Evolutionary conservation across 2,797 vertebrate genomes (phyloP).

Genomic region (Oryzias dopingdopingensis): DNA sequence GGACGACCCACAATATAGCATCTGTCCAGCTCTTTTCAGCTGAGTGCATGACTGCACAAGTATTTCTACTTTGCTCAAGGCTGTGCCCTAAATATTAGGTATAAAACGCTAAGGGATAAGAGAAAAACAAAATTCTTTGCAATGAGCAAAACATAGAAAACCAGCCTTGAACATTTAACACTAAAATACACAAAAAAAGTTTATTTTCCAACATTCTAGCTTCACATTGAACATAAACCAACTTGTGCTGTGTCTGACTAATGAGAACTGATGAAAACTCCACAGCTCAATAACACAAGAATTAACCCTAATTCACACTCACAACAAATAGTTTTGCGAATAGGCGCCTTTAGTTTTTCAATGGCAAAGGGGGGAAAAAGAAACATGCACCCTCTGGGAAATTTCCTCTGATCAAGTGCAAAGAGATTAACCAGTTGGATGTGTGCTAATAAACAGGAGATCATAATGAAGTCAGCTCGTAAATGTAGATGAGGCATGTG

Average conservation of each 20-base stretch:
- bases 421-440: constrained; percentile 70
- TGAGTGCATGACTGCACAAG: constrained; percentile 3
- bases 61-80: constrained; percentile 8
- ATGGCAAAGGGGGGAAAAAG: constrained; percentile 9
- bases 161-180: constrained; percentile 1
- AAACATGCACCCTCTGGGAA: constrained; percentile 56
- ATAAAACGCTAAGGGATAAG: not conserved
- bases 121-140: not conserved
- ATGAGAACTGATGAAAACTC: constrained; percentile 68
- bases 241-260: constrained; percentile 32
- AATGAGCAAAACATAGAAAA: not conserved
- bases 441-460: constrained; percentile 66
- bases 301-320: constrained; percentile 58
- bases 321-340: constrained; percentile 57
- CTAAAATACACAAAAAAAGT: not conserved
- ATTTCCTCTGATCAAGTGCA: constrained; percentile 67
- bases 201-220: constrained; percentile 1
- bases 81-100: constrained; percentile 2
- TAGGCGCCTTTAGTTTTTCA: constrained; percentile 52
- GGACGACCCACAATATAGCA: constrained; percentile 9
- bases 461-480: constrained; percentile 65
- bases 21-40: constrained; percentile 3
- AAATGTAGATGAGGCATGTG: constrained; percentile 66
- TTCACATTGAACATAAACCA: constrained; percentile 3
- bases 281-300: constrained; percentile 60